Base-by-base conservation (phyloP, 1,140 invertebrate genomes). In the Solenopsis fugax region DNA sequence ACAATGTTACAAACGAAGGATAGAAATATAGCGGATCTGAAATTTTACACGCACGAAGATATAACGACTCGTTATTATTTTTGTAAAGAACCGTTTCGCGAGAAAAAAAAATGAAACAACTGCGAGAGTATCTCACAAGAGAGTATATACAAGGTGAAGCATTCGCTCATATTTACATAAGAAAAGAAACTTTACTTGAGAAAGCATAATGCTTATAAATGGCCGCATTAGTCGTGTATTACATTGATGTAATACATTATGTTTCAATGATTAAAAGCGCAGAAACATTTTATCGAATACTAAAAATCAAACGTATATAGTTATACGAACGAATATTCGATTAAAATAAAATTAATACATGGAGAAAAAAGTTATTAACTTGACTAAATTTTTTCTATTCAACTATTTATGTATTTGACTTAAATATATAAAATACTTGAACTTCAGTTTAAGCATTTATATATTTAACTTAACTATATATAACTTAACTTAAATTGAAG, bases 201-300 rank as follows among this genome's bases (percentile, higher is more conserved):
- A 89, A 88, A 88, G 89, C 90, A 87, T 88, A 89, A 90, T 90
- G 92, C 90, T 88, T 94, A 93, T 92, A 92, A 93, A 94, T 90
- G 89, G 89, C 89, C 88, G 88, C 90, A 93, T 94, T 93, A 93
- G 91, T 84, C 85, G 88, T 78, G 87, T 67, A 50, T 89, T 87
- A 92, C 85, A 87, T 85, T 77, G 76, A 85, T 93, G 88, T 92
- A 92, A 93, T 92, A 45, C 37, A 56, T 81, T 45, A 58, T 56
- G 21, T 29, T 58, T 41, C 18, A 4, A n/a, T n/a, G 67, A 82
- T 82, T 72, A 58, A 34, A 69, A 13, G 21, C 7, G 29, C 24
- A 24, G 18, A 6, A 24, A 65, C 7, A 29, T 34, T 45, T 29
- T 56, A 34, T 67, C 2, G 45, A 81, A 58, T 71, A 56, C 12